Evolutionary conservation across 2,113 vertebrate species (phyloP).

Genomic region (Castor canadensis): DNA sequence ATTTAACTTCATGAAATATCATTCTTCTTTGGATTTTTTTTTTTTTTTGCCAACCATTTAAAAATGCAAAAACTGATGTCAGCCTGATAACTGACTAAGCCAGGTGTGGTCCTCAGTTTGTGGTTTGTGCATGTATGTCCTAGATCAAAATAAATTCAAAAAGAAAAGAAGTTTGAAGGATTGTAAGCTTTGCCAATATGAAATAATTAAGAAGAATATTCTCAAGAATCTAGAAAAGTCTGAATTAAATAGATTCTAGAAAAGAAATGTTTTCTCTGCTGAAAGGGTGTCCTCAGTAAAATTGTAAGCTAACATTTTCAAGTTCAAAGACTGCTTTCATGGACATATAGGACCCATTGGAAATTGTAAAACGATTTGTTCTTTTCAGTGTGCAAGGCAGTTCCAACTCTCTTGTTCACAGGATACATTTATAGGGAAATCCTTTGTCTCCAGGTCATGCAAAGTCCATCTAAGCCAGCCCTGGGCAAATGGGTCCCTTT

Average conservation of each 20-base stretch:
- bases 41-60: background rate
- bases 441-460: background rate
- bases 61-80: background rate
- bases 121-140: background rate
- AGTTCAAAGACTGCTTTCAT: background rate
- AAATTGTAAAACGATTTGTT: background rate
- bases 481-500: background rate
- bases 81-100: background rate
- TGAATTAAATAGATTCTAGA: constrained; percentile 24
- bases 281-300: background rate
- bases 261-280: background rate
- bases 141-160: background rate
- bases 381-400: background rate
- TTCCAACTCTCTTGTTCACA: background rate
- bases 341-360: background rate
- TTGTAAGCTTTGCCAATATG: background rate
- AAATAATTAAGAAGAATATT: background rate
- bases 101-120: background rate
- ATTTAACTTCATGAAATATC: background rate
- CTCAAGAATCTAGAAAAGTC: background rate
- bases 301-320: background rate
- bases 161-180: background rate
- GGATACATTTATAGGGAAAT: constrained; percentile 16
- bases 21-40: background rate
- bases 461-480: background rate